Base-by-base conservation (phyloP, 2,888 invertebrate species). In the Orthosia gothica region DNA sequence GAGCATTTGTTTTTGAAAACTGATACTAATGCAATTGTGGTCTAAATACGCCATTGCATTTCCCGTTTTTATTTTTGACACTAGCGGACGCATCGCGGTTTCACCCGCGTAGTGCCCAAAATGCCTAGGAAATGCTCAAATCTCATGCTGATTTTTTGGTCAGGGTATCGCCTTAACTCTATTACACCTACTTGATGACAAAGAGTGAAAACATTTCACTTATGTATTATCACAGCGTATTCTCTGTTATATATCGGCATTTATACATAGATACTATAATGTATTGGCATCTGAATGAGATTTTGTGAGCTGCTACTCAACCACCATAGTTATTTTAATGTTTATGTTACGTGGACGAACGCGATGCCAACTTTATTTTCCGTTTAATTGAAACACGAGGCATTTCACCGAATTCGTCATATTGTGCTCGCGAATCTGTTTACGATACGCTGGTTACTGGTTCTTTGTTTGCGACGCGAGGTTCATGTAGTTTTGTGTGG, bases 331-430 rank as follows among this genome's bases (percentile, higher is more conserved):
- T 92, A 93, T 93, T 94, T 92, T 91, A 92, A 93, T 92, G 93
- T 92, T 91, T 93, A 92, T 92, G 89, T 92, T 91, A 92, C 92
- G 92, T 91, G 91, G 93, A 88, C 88, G 88, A 89, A 91, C 88
- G 88, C 89, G 88, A 91, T 93, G 94, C 93, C 93, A 93, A 93
- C 91, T 92, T 92, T 93, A 93, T 93, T 93, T 94, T 93, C 92
- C 91, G 90, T 93, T 93, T 93, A 93, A 93, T 92, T 93, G 92
- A 93, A 94, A 93, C 92, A 93, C 92, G 93, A 92, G 91, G 91
- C 91, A 89, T 93, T 93, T 93, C 92, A 91, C 91, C 83, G 94
- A 91, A 93, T 91, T 90, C 89, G 90, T 93, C 93, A 93, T 91
- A 89, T 90, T 91, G 90, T 91, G 89, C 87, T 78, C 85, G 88